Conservation (phyloP, 2,113 vertebrate genomes). For the Nannobrachium achirus region DNA sequence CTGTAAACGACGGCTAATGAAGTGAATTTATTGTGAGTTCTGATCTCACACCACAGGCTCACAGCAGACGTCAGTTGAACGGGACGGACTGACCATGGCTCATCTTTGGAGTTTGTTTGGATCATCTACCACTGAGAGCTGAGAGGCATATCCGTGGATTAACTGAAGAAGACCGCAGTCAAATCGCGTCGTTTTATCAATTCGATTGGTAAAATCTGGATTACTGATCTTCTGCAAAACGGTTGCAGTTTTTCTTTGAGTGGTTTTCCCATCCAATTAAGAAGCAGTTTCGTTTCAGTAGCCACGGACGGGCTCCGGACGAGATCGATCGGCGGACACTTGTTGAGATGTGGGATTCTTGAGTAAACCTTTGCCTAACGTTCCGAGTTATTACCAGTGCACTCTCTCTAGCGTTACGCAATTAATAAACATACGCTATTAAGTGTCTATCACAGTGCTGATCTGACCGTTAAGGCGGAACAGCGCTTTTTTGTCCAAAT, state of each 20-base stretch:
- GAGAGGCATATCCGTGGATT: conserved; percentile 59
- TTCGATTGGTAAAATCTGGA: conserved; percentile 39
- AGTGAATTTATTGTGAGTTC: background rate
- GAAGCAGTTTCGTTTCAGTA: background rate
- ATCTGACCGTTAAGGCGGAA: too few species aligned
- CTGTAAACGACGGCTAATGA: background rate
- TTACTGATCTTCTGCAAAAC: conserved; percentile 2
- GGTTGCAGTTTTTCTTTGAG: conserved; percentile 1
- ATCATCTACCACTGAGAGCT: conserved; percentile 22
- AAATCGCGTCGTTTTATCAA: conserved; percentile 20
- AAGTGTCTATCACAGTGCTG: too few species aligned
- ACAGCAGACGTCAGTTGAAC: too few species aligned
- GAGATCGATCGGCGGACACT: conserved; percentile 66
- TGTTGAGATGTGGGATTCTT: conserved; percentile 69
- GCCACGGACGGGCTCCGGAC: too few species aligned
- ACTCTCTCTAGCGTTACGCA: conserved; percentile 17
- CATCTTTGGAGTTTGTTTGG: conserved; percentile 47
- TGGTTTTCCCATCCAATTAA: background rate
- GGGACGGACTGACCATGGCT: background rate
- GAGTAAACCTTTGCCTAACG: conserved; percentile 34
- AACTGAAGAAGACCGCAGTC: conserved; percentile 33
- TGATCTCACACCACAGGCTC: background rate
- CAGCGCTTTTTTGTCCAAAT: too few species aligned
- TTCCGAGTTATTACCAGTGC: conserved; percentile 22
- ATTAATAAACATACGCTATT: too few species aligned